Conservation (phyloP, 2,797 vertebrate species). For the Gymnocypris eckloni region DNA sequence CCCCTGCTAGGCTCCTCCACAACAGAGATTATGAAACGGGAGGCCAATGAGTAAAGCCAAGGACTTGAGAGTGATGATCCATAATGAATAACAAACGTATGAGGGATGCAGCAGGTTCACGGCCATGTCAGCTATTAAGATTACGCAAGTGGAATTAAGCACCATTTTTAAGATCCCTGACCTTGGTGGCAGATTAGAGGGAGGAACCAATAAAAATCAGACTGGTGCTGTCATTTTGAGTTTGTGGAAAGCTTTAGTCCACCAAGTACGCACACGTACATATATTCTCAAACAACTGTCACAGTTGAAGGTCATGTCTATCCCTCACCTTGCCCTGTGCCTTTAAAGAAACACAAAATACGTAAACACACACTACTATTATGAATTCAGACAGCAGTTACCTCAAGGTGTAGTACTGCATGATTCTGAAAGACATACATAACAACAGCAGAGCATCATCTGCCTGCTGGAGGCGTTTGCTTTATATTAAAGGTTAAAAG, state of each 20-base stretch:
- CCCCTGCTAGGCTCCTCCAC: background rate
- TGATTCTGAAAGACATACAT: background rate
- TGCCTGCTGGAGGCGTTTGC: background rate
- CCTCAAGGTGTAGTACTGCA: background rate
- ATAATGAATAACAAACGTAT: slow-evolving; percentile 16
- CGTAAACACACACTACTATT: background rate
- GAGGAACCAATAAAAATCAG: slow-evolving; percentile 12
- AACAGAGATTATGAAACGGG: background rate
- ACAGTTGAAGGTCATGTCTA: slow-evolving; percentile 13
- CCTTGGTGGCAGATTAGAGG: slow-evolving; percentile 24
- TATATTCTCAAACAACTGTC: background rate
- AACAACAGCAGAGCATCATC: background rate
- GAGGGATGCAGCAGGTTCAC: slow-evolving; percentile 17
- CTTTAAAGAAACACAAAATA: slow-evolving; percentile 6
- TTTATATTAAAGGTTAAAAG: background rate
- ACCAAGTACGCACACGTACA: slow-evolving; percentile 15
- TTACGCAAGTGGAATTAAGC: slow-evolving; percentile 31
- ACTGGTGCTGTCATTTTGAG: slow-evolving; percentile 18
- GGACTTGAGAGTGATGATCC: slow-evolving; percentile 9
- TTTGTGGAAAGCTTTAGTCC: slow-evolving; percentile 12
- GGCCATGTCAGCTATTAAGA: slow-evolving; percentile 28
- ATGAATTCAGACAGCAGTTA: slow-evolving; percentile 20
- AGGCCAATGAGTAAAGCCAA: slow-evolving; percentile 24
- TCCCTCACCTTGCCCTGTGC: slow-evolving; percentile 14
- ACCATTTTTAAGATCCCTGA: slow-evolving; percentile 12